Evolutionary conservation across 2,888 invertebrate species (phyloP).

Genomic region (Tribolium freemani): DNA sequence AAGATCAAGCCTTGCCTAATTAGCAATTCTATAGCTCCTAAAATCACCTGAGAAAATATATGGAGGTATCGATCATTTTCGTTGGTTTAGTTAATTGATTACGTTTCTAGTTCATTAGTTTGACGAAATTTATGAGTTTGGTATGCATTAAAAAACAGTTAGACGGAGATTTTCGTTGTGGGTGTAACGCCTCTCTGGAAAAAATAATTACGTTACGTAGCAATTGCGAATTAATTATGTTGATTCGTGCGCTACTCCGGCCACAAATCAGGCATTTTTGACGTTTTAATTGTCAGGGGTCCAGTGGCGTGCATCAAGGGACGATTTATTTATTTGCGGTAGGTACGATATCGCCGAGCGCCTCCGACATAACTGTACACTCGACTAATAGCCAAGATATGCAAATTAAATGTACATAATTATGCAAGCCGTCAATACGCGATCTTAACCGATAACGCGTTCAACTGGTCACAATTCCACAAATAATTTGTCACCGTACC

Average conservation of each 20-base stretch:
- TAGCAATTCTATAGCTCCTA: constrained; percentile 28
- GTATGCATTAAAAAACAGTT: constrained; percentile 31
- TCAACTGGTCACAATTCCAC: constrained; percentile 51
- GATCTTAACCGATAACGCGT: constrained; percentile 50
- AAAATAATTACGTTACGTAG: constrained; percentile 10
- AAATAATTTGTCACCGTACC: constrained; percentile 53
- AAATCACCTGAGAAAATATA: constrained; percentile 23
- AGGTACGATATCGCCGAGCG: constrained; percentile 36
- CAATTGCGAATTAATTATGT: constrained; percentile 29
- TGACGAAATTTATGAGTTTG: constrained; percentile 45
- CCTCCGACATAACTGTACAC: constrained; percentile 47
- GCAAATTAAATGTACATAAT: constrained; percentile 51
- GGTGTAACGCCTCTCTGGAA: constrained; percentile 10
- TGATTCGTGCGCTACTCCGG: constrained; percentile 28
- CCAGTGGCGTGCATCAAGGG: constrained; percentile 11
- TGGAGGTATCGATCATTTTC: constrained; percentile 39
- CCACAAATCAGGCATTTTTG: constrained; percentile 31
- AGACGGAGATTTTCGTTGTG: constrained; percentile 22
- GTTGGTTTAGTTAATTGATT: constrained; percentile 44
- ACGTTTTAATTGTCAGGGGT: constrained; percentile 30
- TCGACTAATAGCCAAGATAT: constrained; percentile 49
- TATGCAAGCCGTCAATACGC: constrained; percentile 52
- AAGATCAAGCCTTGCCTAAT: constrained; percentile 10
- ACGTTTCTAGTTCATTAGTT: constrained; percentile 42
- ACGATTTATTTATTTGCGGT: constrained; percentile 42